Evolutionary conservation across 2,888 invertebrate species (phyloP), one percentile per base, ranked within the genome.

Genomic region (Rhimphoctona megacephalus): DNA sequence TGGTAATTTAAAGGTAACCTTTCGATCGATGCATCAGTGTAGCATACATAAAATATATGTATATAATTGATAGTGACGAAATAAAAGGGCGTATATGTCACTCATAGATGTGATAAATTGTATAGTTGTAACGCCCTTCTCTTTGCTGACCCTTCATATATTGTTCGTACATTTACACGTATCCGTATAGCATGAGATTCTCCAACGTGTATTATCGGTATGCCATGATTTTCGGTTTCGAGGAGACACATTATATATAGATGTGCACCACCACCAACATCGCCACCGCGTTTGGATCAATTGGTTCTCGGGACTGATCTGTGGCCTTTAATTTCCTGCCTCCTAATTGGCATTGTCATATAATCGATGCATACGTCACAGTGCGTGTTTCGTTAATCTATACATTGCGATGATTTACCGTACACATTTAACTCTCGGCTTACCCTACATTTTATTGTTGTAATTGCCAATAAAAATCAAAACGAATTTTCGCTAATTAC

Each of bases 241-340:
- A 30, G 49, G 54, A 74, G 54, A 74, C 25, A 39, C 36, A 67
- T 67, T 39, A 39, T 30, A 30, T n/a, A 66, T 22, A 66, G 11
- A 66, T 36, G 36, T 33, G n/a, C 0, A 30, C 7, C 43, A 43
- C 25, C 19, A 33, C 54, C 33, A 39, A 36, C 46, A 76, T 25
- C 2, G 19, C 57, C 22, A 43, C 39, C 14, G 22, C 49, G 67
- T 78, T 81, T 39, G 49, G 39, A 81, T 78, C 85, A 81, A 85
- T 81, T 73, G 39, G 77, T 66, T 17, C 57, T 54, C 77, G 81
- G 66, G 66, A 54, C 72, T 85, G 64, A 66, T 81, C 78, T 73
- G 78, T 77, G 85, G 81, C 73, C 85, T 85, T 81, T 67, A 85
- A 85, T 85, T 85, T 85, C 81, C 81, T 57, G 66, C 73, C 66